A percentile compares a stretch with the other conserved stretches of the same genome.
phyloP scores from a whole-genome alignment of 2,888 invertebrate genomes.

The Xestia xanthographa region DNA sequence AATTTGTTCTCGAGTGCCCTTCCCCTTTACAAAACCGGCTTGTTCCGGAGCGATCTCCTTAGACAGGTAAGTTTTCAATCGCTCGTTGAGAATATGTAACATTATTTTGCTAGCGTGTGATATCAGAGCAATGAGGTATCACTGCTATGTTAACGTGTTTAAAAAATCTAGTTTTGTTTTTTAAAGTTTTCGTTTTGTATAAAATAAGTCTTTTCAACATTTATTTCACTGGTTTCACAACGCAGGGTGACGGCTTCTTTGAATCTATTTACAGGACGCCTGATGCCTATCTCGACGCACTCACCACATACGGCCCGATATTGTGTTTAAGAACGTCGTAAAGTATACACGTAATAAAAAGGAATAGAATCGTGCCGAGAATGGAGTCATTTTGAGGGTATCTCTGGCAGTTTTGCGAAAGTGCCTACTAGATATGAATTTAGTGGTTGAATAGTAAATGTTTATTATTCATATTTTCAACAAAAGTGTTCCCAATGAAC shows the following conservation, averaged over 20 bases:
- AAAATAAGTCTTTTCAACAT: constrained; percentile 27
- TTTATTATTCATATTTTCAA: constrained; percentile 36
- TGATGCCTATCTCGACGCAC: constrained; percentile 61
- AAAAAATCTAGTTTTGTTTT: background rate
- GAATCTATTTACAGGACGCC: constrained; percentile 66
- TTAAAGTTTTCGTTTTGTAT: background rate
- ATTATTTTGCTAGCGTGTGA: too few species aligned
- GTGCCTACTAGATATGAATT: constrained; percentile 31
- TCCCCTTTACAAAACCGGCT: too few species aligned
- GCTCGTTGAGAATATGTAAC: too few species aligned
- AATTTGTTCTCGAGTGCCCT: too few species aligned
- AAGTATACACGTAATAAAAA: constrained; percentile 56
- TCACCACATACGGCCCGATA: constrained; percentile 38
- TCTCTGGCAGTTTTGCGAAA: constrained; percentile 18
- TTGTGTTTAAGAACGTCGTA: constrained; percentile 56
- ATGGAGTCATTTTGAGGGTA: constrained; percentile 24
- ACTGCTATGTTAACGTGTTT: background rate
- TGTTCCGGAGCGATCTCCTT: too few species aligned
- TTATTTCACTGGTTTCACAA: background rate
- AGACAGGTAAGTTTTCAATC: too few species aligned
- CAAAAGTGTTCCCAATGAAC: background rate
- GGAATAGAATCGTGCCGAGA: constrained; percentile 30
- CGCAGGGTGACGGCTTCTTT: constrained; percentile 42
- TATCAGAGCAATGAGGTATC: too few species aligned
- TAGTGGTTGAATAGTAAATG: constrained; percentile 28